Conservation (phyloP, 1,140 invertebrate genomes). For the Drosophila trapezifrons region DNA sequence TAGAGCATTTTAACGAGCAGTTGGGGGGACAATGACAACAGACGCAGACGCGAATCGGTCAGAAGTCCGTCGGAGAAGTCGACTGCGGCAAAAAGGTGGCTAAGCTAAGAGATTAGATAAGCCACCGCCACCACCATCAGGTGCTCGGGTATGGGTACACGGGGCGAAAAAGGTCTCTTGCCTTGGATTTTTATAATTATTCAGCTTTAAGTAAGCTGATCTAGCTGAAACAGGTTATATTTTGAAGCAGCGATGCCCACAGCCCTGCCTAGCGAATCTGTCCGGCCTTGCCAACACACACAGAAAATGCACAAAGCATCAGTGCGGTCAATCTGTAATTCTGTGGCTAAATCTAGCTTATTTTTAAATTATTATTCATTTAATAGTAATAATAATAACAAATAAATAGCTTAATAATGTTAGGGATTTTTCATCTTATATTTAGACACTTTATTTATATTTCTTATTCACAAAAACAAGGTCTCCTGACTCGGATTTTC, state of each 20-base stretch:
- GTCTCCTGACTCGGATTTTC: neutral
- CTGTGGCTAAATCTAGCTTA: neutral
- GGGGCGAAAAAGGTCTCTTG: neutral
- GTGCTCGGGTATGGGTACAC: slow-evolving; percentile 27
- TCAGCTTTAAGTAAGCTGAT: neutral
- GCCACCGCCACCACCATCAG: neutral
- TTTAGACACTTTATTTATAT: too few relatives aligned
- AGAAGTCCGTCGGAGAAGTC: slow-evolving; percentile 20
- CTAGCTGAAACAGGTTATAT: too few relatives aligned
- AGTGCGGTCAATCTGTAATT: neutral
- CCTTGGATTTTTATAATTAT: neutral
- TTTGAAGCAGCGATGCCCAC: neutral
- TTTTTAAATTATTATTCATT: too few relatives aligned
- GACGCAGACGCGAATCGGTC: slow-evolving; percentile 18
- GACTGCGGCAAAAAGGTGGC: slow-evolving; percentile 25
- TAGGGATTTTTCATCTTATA: too few relatives aligned
- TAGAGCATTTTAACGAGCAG: slow-evolving; percentile 40
- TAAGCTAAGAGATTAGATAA: slow-evolving; percentile 52
- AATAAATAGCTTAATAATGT: too few relatives aligned
- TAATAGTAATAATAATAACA: too few relatives aligned
- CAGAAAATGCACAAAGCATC: neutral
- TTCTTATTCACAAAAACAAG: too few relatives aligned
- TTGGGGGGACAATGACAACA: slow-evolving; percentile 24
- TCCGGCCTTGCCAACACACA: too few relatives aligned
- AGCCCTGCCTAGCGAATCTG: neutral